Evolutionary conservation across 2,113 vertebrate genomes (phyloP).

Genomic region (Chrysemys picta): DNA sequence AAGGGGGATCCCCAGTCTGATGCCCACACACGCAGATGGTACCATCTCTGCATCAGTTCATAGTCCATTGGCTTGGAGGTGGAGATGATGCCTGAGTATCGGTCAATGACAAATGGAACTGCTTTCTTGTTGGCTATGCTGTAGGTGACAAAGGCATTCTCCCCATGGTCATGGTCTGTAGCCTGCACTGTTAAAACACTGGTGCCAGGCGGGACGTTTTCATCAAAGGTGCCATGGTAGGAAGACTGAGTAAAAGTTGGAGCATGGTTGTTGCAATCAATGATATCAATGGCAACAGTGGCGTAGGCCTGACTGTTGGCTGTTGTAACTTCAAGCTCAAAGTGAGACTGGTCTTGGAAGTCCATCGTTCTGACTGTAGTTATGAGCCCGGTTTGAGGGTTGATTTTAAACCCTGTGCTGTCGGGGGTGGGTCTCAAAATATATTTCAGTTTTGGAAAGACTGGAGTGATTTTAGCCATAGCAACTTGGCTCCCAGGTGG

Average conservation of each 20-base stretch:
- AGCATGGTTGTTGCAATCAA: slow-evolving; percentile 91
- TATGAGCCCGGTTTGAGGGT: slow-evolving; percentile 88
- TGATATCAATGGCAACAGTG: slow-evolving; percentile 82
- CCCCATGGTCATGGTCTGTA: slow-evolving; percentile 86
- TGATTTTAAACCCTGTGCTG: slow-evolving; percentile 86
- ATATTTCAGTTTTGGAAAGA: slow-evolving; percentile 83
- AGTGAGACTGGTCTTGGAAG: slow-evolving; percentile 83
- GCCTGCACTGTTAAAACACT: slow-evolving; percentile 87
- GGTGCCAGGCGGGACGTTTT: slow-evolving; percentile 90
- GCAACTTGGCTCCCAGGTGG: slow-evolving; percentile 88
- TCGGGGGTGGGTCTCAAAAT: slow-evolving; percentile 82
- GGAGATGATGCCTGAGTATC: slow-evolving; percentile 88
- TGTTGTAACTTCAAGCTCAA: slow-evolving; percentile 87
- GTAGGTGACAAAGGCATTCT: slow-evolving; percentile 90
- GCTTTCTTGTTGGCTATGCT: slow-evolving; percentile 81
- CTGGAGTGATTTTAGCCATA: slow-evolving; percentile 79
- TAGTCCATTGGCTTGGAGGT: slow-evolving; percentile 91
- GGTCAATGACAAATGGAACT: slow-evolving; percentile 89
- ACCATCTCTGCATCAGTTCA: slow-evolving; percentile 92
- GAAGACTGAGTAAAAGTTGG: slow-evolving; percentile 85
- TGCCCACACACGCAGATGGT: slow-evolving; percentile 90
- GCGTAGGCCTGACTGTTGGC: slow-evolving; percentile 78
- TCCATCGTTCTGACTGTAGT: slow-evolving; percentile 85
- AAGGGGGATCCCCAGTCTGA: slow-evolving; percentile 94
- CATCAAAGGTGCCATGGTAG: slow-evolving; percentile 86